Percentiles rank a stretch among this genome's conserved stretches.
Evolutionary conservation across 2,113 vertebrate species (phyloP).

Genomic region (Aramus guarauna): DNA sequence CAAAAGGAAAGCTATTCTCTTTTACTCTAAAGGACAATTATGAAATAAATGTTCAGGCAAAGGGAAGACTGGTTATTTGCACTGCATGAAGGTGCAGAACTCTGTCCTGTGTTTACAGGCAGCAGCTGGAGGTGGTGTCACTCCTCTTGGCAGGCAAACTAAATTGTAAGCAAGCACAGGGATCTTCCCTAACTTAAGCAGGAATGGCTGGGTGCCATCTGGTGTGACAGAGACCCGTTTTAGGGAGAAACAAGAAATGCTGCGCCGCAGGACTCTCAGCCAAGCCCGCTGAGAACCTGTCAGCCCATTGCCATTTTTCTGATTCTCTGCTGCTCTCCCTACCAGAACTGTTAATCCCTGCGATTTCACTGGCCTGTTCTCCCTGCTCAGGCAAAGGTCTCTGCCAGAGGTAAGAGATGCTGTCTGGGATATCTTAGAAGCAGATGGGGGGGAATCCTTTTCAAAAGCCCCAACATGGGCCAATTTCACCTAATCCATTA

Average conservation of each 20-base stretch:
- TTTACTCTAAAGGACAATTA: neutral
- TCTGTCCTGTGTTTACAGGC: neutral
- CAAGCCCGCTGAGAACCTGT: neutral
- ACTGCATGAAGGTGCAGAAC: neutral
- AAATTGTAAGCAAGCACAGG: neutral
- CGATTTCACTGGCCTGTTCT: neutral
- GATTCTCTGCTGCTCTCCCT: neutral
- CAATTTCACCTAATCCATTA: neutral
- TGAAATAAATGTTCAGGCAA: neutral
- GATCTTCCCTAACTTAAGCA: neutral
- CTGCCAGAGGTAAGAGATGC: neutral
- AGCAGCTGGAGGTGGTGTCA: neutral
- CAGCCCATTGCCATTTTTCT: neutral
- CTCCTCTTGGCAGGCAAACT: neutral
- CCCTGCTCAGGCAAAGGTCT: neutral
- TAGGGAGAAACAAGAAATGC: neutral
- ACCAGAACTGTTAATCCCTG: neutral
- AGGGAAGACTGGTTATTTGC: neutral
- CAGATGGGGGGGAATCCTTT: neutral
- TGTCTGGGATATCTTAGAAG: neutral
- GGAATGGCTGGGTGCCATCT: neutral
- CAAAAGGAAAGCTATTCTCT: neutral
- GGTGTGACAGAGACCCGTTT: neutral
- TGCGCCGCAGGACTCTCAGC: neutral
- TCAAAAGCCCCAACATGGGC: neutral